Evolutionary conservation across 2,888 invertebrate species (phyloP).

Genomic region (Lasioglossum pauxillum): DNA sequence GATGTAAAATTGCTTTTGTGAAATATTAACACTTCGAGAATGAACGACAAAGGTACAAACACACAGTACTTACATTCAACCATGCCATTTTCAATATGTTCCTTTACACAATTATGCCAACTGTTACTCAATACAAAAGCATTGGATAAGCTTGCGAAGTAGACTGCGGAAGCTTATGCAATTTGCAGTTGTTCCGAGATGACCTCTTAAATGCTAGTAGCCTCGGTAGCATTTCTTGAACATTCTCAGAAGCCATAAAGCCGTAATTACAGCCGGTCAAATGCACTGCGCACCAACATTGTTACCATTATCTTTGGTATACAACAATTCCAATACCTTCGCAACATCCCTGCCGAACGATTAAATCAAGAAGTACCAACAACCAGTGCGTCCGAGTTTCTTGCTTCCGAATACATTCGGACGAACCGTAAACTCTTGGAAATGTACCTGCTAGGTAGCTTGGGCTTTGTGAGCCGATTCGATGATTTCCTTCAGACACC

Average conservation of each 20-base stretch:
- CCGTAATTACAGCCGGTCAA: too few relatives aligned
- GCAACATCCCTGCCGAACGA: slow-evolving; percentile 36
- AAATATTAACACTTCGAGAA: slow-evolving; percentile 24
- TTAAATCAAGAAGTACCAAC: slow-evolving; percentile 47
- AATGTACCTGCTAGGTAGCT: slow-evolving; percentile 81
- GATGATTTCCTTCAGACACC: slow-evolving; percentile 97
- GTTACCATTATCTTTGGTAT: slow-evolving; percentile 65
- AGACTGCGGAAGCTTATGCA: too few relatives aligned
- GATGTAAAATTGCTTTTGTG: slow-evolving; percentile 7
- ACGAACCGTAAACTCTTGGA: slow-evolving; percentile 32
- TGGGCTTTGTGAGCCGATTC: slow-evolving; percentile 87
- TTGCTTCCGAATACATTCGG: slow-evolving; percentile 35
- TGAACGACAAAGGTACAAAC: slow-evolving; percentile 16
- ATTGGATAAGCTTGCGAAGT: too few relatives aligned
- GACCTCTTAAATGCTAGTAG: too few relatives aligned
- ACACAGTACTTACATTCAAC: slow-evolving; percentile 36
- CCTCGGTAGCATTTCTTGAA: too few relatives aligned
- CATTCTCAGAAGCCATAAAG: too few relatives aligned
- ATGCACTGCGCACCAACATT: slow-evolving; percentile 12
- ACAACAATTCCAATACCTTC: slow-evolving; percentile 48
- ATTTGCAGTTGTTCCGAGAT: too few relatives aligned
- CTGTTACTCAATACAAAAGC: not conserved
- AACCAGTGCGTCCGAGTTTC: slow-evolving; percentile 44
- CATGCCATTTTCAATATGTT: slow-evolving; percentile 11
- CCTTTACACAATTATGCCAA: not conserved